Conservation (phyloP, 2,113 vertebrate genomes). For the Leptocoma aspasia region DNA sequence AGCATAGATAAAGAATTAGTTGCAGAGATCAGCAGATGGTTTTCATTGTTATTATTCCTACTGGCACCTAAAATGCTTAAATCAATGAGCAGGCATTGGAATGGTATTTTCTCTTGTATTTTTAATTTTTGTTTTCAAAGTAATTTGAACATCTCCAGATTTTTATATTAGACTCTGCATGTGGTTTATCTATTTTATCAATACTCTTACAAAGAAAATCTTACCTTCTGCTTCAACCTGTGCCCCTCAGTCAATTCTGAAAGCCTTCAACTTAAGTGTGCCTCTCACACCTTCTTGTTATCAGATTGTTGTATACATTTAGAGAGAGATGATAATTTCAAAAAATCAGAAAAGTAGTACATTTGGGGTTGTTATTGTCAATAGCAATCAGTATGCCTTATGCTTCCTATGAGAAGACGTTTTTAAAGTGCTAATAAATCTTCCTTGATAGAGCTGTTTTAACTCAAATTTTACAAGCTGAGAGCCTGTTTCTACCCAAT, state of each 20-base stretch:
- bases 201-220: not conserved
- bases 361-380: not conserved
- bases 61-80: constrained; percentile 13
- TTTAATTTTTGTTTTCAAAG: constrained; percentile 47
- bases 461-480: not conserved
- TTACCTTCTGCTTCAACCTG: constrained; percentile 14
- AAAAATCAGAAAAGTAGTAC: not conserved
- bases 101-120: not conserved
- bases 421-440: not conserved
- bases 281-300: not conserved
- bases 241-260: not conserved
- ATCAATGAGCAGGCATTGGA: constrained; percentile 26
- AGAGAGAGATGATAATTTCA: not conserved
- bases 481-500: not conserved
- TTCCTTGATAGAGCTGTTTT: not conserved
- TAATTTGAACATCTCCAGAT: constrained; percentile 12
- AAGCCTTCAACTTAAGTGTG: not conserved
- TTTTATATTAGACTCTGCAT: constrained; percentile 12
- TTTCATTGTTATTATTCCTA: constrained; percentile 41
- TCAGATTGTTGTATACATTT: not conserved
- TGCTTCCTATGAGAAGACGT: not conserved
- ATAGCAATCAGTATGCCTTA: not conserved
- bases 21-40: constrained; percentile 7
- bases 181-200: constrained; percentile 34
- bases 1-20: not conserved